These are phyloP conservation scores for Gouania willdenowi DNA, from an alignment of 2,797 vertebrate species.

Conservation along the genomic window DNA sequence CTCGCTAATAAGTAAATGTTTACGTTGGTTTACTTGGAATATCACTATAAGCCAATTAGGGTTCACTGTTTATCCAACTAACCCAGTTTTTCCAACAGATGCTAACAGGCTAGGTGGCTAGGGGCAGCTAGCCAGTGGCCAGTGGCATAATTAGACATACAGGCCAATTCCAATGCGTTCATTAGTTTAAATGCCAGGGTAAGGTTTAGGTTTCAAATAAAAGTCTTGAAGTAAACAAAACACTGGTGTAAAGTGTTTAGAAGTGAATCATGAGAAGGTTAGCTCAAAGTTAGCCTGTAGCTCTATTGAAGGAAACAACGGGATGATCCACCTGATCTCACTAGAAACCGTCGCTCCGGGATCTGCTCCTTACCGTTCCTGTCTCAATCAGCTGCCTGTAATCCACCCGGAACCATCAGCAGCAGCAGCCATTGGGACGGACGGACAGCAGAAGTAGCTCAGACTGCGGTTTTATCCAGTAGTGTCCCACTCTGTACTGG, in stretches of 20 bases:
- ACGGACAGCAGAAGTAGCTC: constrained; percentile 16
- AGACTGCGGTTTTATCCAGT: constrained; percentile 42
- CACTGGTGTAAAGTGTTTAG: no score
- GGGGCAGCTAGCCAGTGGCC: constrained; percentile 12
- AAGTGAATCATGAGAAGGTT: no score
- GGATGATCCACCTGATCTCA: constrained; percentile 69
- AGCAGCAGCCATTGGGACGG: constrained; percentile 7
- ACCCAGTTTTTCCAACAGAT: constrained; percentile 14
- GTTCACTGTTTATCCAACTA: constrained; percentile 1
- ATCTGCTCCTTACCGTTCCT: constrained; percentile 52
- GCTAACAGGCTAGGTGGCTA: constrained; percentile 51
- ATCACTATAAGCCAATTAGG: constrained; percentile 9
- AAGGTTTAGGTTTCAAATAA: no score
- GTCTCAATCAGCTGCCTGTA: constrained; percentile 2
- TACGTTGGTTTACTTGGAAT: not conserved
- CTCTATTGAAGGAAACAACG: constrained; percentile 57
- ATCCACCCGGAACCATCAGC: not conserved
- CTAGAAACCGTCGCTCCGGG: constrained; percentile 6
- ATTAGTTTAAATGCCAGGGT: no score
- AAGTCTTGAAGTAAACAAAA: no score
- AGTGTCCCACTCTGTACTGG: constrained; percentile 48
- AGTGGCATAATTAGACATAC: no score
- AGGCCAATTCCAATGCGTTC: no score
- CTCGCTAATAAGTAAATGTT: accelerated
- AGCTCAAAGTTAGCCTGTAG: no score